Conservation (phyloP, 2,888 invertebrate species). For the Atrina japonica region DNA sequence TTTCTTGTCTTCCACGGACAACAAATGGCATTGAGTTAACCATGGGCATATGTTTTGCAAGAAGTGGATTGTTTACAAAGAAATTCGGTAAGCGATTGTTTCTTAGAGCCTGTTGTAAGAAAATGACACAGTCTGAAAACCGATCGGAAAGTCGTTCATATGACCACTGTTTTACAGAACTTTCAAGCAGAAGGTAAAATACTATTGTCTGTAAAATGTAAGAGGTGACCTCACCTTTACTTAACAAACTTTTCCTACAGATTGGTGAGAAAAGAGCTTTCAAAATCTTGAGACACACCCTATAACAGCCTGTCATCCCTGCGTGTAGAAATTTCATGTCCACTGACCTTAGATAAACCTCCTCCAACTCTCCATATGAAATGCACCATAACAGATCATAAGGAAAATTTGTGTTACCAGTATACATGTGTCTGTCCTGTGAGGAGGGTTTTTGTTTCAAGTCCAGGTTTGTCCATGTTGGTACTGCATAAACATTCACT, state of each 20-base stretch:
- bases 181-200: conserved; percentile 67
- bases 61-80: conserved; percentile 67
- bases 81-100: conserved; percentile 68
- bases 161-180: conserved; percentile 65
- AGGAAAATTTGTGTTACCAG: neutral
- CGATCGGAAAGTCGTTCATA: conserved; percentile 58
- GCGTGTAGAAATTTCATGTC: conserved; percentile 52
- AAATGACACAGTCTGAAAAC: conserved; percentile 68
- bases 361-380: conserved; percentile 52
- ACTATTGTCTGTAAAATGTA: conserved; percentile 59
- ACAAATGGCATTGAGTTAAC: conserved; percentile 55
- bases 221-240: conserved; percentile 59
- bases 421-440: neutral
- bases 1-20: conserved; percentile 60
- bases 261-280: conserved; percentile 63
- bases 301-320: conserved; percentile 59
- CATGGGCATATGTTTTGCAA: conserved; percentile 60
- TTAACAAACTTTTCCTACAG: conserved; percentile 57
- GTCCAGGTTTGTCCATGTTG: conserved; percentile 43
- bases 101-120: conserved; percentile 61
- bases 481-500: conserved; percentile 61
- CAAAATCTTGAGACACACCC: conserved; percentile 60
- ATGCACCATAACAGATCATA: conserved; percentile 63
- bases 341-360: conserved; percentile 43
- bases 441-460: conserved; percentile 39